phyloP scores from a whole-genome alignment of 2,888 invertebrate species.

The Heliconius sara region DNA sequence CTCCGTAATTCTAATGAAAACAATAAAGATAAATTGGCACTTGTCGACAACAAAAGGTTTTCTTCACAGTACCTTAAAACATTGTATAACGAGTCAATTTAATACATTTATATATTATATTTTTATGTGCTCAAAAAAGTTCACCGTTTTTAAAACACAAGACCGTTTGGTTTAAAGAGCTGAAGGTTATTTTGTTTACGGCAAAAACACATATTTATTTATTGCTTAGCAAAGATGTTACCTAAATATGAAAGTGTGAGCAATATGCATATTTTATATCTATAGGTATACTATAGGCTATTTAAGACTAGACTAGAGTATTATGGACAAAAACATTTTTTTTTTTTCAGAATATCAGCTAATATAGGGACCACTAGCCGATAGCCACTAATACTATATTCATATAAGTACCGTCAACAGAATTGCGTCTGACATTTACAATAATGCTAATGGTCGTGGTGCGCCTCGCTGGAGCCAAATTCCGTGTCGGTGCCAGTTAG shows the following conservation, averaged over 20 bases:
- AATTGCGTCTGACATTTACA: constrained; percentile 20
- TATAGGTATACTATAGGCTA: not conserved
- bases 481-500: constrained; percentile 31
- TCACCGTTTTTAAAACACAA: not conserved
- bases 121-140: not conserved
- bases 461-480: constrained; percentile 35
- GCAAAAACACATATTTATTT: not conserved
- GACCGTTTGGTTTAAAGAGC: not conserved
- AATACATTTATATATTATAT: not conserved
- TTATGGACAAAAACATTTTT: too few species aligned
- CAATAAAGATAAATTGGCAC: not conserved
- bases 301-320: too few species aligned
- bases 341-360: too few species aligned
- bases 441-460: constrained; percentile 14
- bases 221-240: not conserved
- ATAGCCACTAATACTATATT: constrained; percentile 4
- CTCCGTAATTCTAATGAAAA: not conserved
- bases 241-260: not conserved
- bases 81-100: not conserved
- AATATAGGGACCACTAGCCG: not conserved
- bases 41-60: not conserved
- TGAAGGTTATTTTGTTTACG: not conserved
- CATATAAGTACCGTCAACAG: constrained; percentile 10
- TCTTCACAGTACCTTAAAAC: constrained; percentile 4
- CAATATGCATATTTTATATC: not conserved